Base-by-base conservation (phyloP, 2,888 invertebrate genomes). In the Pardosa pseudoannulata region DNA sequence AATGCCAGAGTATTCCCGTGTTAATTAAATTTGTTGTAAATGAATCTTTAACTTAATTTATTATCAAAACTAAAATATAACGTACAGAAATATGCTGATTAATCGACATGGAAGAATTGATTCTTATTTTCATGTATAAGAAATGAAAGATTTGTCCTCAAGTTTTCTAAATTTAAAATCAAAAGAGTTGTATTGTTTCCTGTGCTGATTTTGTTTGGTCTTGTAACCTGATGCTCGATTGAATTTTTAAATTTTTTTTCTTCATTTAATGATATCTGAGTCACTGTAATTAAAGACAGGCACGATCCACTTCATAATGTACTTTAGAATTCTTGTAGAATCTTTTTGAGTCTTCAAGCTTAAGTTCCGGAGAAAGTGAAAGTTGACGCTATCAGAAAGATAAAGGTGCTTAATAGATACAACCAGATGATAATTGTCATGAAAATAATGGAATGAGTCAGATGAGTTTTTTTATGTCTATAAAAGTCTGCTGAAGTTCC, bases 391-490 rank as follows among this genome's bases (percentile, higher is more conserved):
- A 56, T 56, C 56, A 23, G 56, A 23, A 56, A 9, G 23, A 19
- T 1, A 56, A 56, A 56, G 23, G 56, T 56, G 56, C 56, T 56
- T 23, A 5, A 5, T n/a, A 23, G 3, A 23, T 23, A 56, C 23
- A 56, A 1, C 1, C 70, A 62, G 39, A 79, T 79, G 79, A 79
- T 67, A 50, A 62, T 31, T 39, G 39, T 36, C 62, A 71, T 79
- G 79, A 79, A 79, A 79, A 79, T 62, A 31, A 79, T 36, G 39
- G 64, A 79, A 27, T 71, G 56, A 23, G 23, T 56, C 13, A 46
- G 46, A 56, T 56, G 56, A 27, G 27, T 28, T 64, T 70, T 39
- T 78, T 68, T 9, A 46, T 56, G 56, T 56, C 23, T 56, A 56
- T 56, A 56, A 46, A 46, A 56, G 56, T 56, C 23, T 56, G 23